Evolutionary conservation across 2,888 invertebrate genomes (phyloP).

Genomic region (Caenorhabditis panamensis): DNA sequence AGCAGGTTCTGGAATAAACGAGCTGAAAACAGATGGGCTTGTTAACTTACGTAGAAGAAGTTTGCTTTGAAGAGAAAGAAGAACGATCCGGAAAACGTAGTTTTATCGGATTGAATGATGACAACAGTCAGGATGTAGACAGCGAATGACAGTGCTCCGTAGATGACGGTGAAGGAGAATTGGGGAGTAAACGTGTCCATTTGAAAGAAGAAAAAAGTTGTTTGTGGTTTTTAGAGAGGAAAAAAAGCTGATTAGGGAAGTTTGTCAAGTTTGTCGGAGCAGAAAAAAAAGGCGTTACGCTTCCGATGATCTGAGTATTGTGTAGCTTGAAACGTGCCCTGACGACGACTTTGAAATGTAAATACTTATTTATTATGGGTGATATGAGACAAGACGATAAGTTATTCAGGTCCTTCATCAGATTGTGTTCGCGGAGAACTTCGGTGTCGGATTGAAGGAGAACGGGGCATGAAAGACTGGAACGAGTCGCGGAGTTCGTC

Average conservation of each 20-base stretch:
- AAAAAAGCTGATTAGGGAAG: no score
- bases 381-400: slow-evolving; percentile 5
- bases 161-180: slow-evolving; percentile 17
- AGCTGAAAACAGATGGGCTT: no score
- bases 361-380: neutral
- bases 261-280: no score
- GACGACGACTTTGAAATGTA: no score
- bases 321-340: no score
- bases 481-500: slow-evolving; percentile 75
- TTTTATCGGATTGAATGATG: neutral
- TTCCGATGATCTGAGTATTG: no score
- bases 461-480: slow-evolving; percentile 70
- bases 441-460: slow-evolving; percentile 60
- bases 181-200: slow-evolving; percentile 22
- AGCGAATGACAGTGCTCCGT: slow-evolving; percentile 23
- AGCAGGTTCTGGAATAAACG: neutral
- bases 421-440: slow-evolving; percentile 41
- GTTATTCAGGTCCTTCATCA: slow-evolving; percentile 24
- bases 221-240: no score
- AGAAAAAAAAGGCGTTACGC: no score
- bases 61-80: slow-evolving; percentile 19
- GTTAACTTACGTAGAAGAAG: slow-evolving; percentile 18
- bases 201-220: neutral
- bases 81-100: slow-evolving; percentile 11
- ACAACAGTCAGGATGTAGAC: slow-evolving; percentile 15